Evolutionary conservation across 2,113 vertebrate species (phyloP).

Genomic region (Forbesichthys agassizii): DNA sequence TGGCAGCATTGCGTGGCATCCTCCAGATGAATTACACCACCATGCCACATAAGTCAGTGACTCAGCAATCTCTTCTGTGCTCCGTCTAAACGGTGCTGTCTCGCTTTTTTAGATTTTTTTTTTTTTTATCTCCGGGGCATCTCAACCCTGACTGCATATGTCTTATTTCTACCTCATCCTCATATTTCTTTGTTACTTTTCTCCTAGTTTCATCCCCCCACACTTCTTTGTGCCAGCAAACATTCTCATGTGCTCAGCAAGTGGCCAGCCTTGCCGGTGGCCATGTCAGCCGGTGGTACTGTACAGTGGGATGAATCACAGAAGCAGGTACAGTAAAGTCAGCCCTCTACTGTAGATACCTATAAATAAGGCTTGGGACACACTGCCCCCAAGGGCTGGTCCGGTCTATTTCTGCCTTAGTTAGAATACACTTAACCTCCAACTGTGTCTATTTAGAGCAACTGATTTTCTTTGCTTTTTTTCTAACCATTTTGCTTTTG

Average conservation of each 20-base stretch:
- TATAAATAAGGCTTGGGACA: slow-evolving; percentile 49
- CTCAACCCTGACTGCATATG: neutral
- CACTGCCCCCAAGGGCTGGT: slow-evolving; percentile 37
- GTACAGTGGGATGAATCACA: slow-evolving; percentile 45
- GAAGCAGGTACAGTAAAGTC: slow-evolving; percentile 61
- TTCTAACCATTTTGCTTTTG: slow-evolving; percentile 26
- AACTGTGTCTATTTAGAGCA: slow-evolving; percentile 52
- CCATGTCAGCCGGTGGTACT: slow-evolving; percentile 49
- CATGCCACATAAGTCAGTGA: slow-evolving; percentile 65
- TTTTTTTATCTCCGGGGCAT: neutral
- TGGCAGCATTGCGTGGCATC: slow-evolving; percentile 58
- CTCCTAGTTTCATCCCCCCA: slow-evolving; percentile 10
- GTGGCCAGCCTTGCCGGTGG: slow-evolving; percentile 55
- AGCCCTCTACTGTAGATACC: slow-evolving; percentile 36
- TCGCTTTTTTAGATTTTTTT: slow-evolving; percentile 1
- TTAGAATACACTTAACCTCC: slow-evolving; percentile 50
- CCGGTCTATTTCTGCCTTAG: slow-evolving; percentile 44
- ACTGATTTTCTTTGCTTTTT: neutral
- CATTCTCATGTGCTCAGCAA: slow-evolving; percentile 25
- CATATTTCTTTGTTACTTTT: neutral
- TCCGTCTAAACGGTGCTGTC: slow-evolving; percentile 20
- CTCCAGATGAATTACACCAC: slow-evolving; percentile 70
- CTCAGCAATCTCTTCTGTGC: slow-evolving; percentile 69
- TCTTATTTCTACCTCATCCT: neutral
- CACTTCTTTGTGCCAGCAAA: slow-evolving; percentile 3